Conservation (phyloP, 2,113 vertebrate species). For the Rhabdornis inornatus region DNA sequence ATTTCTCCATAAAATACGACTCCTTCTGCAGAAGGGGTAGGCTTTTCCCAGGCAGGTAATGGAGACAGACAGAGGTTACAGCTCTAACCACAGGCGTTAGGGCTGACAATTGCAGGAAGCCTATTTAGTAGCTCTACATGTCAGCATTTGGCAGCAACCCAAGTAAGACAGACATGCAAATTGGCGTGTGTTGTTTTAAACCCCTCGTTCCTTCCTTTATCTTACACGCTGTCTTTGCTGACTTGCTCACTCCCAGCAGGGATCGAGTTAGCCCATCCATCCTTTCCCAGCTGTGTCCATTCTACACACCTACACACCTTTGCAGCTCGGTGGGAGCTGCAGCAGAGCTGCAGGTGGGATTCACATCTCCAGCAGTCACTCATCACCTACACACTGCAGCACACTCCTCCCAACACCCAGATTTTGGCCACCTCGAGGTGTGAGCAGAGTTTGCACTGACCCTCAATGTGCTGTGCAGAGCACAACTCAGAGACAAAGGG, state of each 20-base stretch:
- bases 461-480: neutral
- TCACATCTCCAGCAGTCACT: fast-evolving
- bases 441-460: neutral
- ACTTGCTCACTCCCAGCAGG: neutral
- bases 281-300: neutral
- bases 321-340: fast-evolving
- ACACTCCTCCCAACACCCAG: fast-evolving
- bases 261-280: fast-evolving
- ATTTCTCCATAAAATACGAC: neutral
- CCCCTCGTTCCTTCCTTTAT: neutral
- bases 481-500: neutral
- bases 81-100: neutral
- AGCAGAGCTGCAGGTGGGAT: neutral
- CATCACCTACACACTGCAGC: fast-evolving
- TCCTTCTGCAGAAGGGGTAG: neutral
- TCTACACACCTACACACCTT: neutral
- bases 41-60: neutral
- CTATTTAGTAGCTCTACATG: neutral
- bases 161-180: neutral
- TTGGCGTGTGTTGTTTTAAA: neutral
- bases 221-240: neutral
- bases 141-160: neutral
- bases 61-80: neutral
- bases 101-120: neutral
- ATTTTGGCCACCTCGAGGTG: fast-evolving